phyloP scores from a whole-genome alignment of 2,888 invertebrate species.

The Biston betularia region DNA sequence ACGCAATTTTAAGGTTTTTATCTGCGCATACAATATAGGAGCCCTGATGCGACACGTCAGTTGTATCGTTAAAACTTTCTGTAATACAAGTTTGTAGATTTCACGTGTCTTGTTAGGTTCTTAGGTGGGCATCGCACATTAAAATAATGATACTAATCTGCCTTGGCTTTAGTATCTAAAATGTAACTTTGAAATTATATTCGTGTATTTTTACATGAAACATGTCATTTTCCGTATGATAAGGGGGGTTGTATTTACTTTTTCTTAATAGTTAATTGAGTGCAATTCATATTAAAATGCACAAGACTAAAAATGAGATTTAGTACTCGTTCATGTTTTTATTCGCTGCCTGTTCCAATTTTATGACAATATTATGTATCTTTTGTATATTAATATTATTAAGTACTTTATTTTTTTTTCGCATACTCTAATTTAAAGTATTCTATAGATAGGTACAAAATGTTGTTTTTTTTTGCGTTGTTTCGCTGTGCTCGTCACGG shows the following conservation, averaged over 20 bases:
- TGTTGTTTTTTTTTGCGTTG: background rate
- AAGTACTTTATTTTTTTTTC: background rate
- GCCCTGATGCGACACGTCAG: no score
- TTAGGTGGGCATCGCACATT: no score
- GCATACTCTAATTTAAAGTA: background rate
- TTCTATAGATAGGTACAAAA: background rate
- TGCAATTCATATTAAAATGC: background rate
- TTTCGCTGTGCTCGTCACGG: background rate
- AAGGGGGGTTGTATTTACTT: background rate
- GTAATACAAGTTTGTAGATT: no score
- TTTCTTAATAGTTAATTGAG: background rate
- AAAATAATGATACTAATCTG: no score
- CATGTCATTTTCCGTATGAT: no score
- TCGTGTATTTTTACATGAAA: no score
- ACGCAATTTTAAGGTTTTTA: no score
- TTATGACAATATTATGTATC: conserved; percentile 8
- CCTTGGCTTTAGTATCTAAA: no score
- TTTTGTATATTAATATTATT: background rate
- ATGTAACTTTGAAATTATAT: no score
- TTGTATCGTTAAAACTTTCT: no score
- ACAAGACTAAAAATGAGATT: conserved; percentile 5
- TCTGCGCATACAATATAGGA: no score
- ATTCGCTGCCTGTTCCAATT: background rate
- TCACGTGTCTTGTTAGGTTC: no score
- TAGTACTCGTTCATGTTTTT: background rate